Evolutionary conservation across 2,888 invertebrate species (phyloP).

Genomic region (Metopia argyrocephala): DNA sequence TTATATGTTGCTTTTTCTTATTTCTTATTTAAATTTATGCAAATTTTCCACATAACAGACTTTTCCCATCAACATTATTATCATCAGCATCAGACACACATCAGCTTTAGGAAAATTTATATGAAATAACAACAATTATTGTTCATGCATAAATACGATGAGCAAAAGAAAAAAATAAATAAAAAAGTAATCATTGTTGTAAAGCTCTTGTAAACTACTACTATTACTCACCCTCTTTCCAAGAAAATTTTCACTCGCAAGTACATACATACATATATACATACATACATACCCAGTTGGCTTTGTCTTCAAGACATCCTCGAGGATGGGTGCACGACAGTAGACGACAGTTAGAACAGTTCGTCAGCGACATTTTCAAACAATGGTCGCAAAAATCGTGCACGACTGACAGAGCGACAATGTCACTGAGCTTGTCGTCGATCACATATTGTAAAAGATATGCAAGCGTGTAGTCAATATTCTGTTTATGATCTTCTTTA

Average conservation of each 20-base stretch:
- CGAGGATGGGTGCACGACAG: too few species aligned
- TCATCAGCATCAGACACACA: neutral
- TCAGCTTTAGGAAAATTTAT: slow-evolving; percentile 17
- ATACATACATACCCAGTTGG: too few species aligned
- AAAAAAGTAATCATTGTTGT: slow-evolving; percentile 26
- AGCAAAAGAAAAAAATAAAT: neutral
- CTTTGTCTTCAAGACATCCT: too few species aligned
- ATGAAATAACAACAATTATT: slow-evolving; percentile 40
- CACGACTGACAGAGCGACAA: too few species aligned
- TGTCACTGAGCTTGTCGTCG: too few species aligned
- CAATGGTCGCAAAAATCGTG: too few species aligned
- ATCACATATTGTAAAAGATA: too few species aligned
- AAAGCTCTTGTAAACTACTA: neutral
- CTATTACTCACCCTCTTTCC: neutral
- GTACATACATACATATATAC: neutral
- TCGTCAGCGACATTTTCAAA: too few species aligned
- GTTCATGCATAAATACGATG: slow-evolving; percentile 54
- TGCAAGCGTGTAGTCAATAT: too few species aligned
- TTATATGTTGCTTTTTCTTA: neutral
- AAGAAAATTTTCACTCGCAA: neutral
- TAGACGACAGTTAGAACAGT: too few species aligned
- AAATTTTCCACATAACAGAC: slow-evolving; percentile 56
- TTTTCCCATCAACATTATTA: slow-evolving; percentile 27
- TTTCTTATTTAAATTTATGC: slow-evolving; percentile 51
- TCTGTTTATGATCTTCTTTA: too few species aligned